Base-by-base conservation (phyloP, 1,140 invertebrate species). In the Riptortus pedestris region DNA sequence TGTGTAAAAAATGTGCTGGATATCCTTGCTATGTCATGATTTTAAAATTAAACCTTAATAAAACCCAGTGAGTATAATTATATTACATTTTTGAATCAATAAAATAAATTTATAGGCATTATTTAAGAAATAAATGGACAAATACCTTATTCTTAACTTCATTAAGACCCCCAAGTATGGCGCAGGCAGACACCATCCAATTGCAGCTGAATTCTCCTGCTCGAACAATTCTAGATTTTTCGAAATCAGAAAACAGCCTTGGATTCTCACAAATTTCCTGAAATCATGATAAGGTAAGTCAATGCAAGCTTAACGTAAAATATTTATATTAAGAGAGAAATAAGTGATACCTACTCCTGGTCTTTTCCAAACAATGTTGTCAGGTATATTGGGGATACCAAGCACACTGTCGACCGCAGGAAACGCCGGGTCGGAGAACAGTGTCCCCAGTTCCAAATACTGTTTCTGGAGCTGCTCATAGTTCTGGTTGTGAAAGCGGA, bases 71-170 rank as follows among this genome's bases (percentile, higher is more conserved):
- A n/a, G n/a, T n/a, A n/a, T n/a, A n/a, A n/a, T n/a, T n/a, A n/a
- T n/a, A n/a, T n/a, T n/a, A n/a, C n/a, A n/a, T n/a, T n/a, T n/a
- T n/a, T n/a, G n/a, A n/a, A n/a, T n/a, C n/a, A 43, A n/a, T 9
- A 11, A n/a, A 11, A 11, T n/a, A n/a, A 43, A 43, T 11, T 43
- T 43, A n/a, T 43, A 11, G n/a, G 11, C 38, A n/a, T 43, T 43
- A 43, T 43, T 43, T 11, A 43, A 11, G n/a, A 43, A 43, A 43
- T n/a, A 43, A n/a, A 43, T n/a, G n/a, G n/a, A n/a, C n/a, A n/a
- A n/a, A n/a, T 64, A 72, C 71, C 65, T 68, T 71, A 62, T 70
- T 67, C 59, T 62, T 66, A 12, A 72, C 33, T 65, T 72, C 71
- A 24, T 59, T 66, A 12, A 70, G 55, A 60, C 67, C 67, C 27